These are phyloP conservation scores for Trichonephila clavata DNA, from an alignment of 1,140 invertebrate genomes.

Conservation along the genomic window DNA sequence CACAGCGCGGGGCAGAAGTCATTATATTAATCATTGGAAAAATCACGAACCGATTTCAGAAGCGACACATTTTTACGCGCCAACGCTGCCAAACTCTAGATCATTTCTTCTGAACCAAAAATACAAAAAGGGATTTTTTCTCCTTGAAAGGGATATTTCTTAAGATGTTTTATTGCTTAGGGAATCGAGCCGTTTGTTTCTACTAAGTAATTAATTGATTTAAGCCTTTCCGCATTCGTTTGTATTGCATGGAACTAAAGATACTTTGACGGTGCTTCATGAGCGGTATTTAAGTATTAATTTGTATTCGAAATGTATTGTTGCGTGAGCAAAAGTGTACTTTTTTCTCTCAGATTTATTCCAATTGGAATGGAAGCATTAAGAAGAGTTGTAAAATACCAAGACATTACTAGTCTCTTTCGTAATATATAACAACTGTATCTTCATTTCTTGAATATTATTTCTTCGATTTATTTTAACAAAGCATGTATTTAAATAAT, in stretches of 20 bases:
- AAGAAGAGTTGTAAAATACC: not conserved
- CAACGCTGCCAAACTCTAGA: not conserved
- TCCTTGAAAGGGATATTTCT: not conserved
- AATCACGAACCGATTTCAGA: slow-evolving; percentile 46
- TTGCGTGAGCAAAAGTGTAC: not conserved
- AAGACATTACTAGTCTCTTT: not conserved
- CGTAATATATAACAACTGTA: not conserved
- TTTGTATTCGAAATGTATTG: not conserved
- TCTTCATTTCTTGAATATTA: not conserved
- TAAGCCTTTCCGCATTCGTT: not conserved
- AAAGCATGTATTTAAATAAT: too few relatives aligned
- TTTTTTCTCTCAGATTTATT: not conserved
- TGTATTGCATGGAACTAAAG: not conserved
- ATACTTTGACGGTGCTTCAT: not conserved
- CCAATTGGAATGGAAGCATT: not conserved
- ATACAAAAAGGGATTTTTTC: not conserved
- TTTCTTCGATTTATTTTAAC: too few relatives aligned
- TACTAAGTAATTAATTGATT: slow-evolving; percentile 25
- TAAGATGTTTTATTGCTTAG: slow-evolving; percentile 4
- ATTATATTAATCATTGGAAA: slow-evolving; percentile 63
- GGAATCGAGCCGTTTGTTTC: not conserved
- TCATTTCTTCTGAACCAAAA: slow-evolving; percentile 21
- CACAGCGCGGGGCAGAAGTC: slow-evolving; percentile 35
- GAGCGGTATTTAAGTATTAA: not conserved
- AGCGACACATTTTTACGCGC: slow-evolving; percentile 10